Conservation (phyloP, 2,797 vertebrate species). For the Falco rusticolus region DNA sequence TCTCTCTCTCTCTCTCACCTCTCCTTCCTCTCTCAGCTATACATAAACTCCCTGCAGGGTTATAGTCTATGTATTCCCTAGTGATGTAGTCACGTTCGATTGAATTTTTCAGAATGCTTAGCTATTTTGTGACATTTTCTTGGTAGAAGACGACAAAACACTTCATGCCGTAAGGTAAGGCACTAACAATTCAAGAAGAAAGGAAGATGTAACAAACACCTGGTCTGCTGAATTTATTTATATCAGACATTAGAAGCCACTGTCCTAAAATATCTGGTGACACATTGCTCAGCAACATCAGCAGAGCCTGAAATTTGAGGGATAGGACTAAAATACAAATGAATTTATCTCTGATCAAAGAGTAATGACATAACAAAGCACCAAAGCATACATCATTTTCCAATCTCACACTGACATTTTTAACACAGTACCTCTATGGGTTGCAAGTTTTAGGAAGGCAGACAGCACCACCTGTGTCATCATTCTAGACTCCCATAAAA, state of each 20-base stretch:
- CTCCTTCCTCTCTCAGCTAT: background rate
- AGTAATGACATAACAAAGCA: background rate
- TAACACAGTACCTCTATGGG: background rate
- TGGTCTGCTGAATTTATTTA: slow-evolving; percentile 65
- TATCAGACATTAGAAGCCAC: slow-evolving; percentile 38
- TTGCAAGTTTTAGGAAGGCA: background rate
- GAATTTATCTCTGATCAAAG: slow-evolving; percentile 63
- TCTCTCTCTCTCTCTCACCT: background rate
- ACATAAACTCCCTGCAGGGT: background rate
- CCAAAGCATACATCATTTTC: slow-evolving; percentile 25
- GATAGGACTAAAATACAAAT: slow-evolving; percentile 49
- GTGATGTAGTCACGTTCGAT: background rate
- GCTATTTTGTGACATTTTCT: slow-evolving; percentile 56
- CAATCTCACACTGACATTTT: slow-evolving; percentile 17
- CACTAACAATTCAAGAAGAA: slow-evolving; percentile 47
- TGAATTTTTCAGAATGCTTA: slow-evolving; percentile 62
- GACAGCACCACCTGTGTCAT: background rate
- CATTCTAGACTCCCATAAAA: background rate
- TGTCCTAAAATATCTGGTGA: slow-evolving; percentile 56
- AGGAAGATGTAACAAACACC: slow-evolving; percentile 49
- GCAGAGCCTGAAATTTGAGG: slow-evolving; percentile 51
- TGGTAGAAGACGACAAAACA: slow-evolving; percentile 69
- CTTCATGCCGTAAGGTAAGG: slow-evolving; percentile 43
- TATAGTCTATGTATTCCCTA: background rate
- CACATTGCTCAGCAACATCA: slow-evolving; percentile 37